Evolutionary conservation across 2,888 invertebrate species (phyloP), one percentile per base, ranked within the genome.

Genomic region (Drosophila putrida): DNA sequence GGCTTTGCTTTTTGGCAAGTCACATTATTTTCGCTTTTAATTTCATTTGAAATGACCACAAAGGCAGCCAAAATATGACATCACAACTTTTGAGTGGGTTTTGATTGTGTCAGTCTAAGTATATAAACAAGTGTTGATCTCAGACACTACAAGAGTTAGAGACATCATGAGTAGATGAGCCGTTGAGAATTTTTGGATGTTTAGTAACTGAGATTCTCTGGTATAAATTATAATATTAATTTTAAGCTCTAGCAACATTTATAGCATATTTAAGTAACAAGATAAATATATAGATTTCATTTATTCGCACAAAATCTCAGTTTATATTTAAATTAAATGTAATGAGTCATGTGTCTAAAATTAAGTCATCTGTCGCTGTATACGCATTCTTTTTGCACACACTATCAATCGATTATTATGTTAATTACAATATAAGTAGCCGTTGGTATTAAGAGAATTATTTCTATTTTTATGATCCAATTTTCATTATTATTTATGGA

Each of bases 1-100:
- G n/a, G 51, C 36, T 46, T 25, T 49, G 47, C 61, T 38, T 47
- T 65, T 65, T 47, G 57, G 67, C 46, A 60, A 63, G 66, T 60
- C 75, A 71, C 75, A 75, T 71, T 50, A 57, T 66, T 63, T 61
- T 68, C 46, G 85, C 86, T 80, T 74, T 88, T 77, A 55, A 75
- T 72, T 74, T 75, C 47, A 62, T 65, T 78, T 31, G 50, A 44
- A 60, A 70, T 75, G 80, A 82, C 67, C 65, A 46, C 65, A 66
- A 44, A 78, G 61, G 38, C 61, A 65, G 46, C 54, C 41, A 65
- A 77, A 65, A 65, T 64, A 88, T 82, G 82, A 88, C 82, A 83
- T 83, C 82, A 83, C 82, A 88, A 49, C 31, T 58, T 70, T 61
- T 72, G 70, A 64, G 70, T 87, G 62, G 69, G 66, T 49, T 66